phyloP scores from a whole-genome alignment of 1,140 invertebrate genomes.

The Zaprionus ornatus region DNA sequence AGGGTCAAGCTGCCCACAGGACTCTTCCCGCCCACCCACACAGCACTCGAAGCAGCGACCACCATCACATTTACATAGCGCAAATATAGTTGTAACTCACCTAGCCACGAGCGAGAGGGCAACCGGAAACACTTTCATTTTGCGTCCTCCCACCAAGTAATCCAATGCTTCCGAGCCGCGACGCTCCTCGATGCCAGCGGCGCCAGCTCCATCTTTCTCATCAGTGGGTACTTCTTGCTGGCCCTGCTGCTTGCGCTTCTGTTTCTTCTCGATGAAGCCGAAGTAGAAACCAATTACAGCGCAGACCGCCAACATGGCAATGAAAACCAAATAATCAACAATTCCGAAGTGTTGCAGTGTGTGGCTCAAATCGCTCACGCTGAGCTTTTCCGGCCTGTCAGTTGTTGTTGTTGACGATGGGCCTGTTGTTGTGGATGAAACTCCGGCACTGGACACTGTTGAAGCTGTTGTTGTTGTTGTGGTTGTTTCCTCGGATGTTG shows the following conservation, averaged over 20 bases:
- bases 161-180: conserved; percentile 85
- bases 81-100: conserved; percentile 83
- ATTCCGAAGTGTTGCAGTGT: conserved; percentile 87
- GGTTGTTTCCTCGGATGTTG: neutral
- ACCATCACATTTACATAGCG: conserved; percentile 58
- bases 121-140: conserved; percentile 92
- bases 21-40: too few relatives aligned
- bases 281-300: conserved; percentile 89
- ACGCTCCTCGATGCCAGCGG: conserved; percentile 84
- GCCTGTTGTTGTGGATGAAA: conserved; percentile 2
- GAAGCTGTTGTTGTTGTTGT: conserved; percentile 19
- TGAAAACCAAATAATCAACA: conserved; percentile 89
- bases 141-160: conserved; percentile 93
- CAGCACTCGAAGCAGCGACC: neutral
- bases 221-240: conserved; percentile 31
- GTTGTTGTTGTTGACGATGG: conserved; percentile 19
- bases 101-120: conserved; percentile 92
- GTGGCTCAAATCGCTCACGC: conserved; percentile 84
- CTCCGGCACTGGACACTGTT: conserved; percentile 14
- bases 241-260: conserved; percentile 42
- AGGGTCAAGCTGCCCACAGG: neutral
- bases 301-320: conserved; percentile 88
- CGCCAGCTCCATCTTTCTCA: conserved; percentile 57
- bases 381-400: conserved; percentile 52
- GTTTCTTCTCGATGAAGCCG: conserved; percentile 88